phyloP scores from a whole-genome alignment of 2,888 invertebrate species.

The Orthosia gracilis region DNA sequence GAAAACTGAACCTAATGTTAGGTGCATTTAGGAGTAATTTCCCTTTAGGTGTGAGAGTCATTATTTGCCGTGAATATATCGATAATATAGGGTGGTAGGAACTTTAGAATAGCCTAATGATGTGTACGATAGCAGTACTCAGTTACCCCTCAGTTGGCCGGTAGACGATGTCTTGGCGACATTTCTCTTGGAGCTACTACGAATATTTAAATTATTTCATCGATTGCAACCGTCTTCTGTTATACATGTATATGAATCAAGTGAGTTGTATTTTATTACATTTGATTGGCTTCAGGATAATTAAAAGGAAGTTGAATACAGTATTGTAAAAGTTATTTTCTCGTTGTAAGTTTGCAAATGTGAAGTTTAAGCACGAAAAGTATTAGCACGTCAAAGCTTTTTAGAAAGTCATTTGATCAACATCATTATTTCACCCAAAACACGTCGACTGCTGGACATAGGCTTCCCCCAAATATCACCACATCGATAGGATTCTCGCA shows the following conservation, averaged over 20 bases:
- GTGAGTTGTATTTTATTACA: constrained; percentile 14
- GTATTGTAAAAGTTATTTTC: too few species aligned
- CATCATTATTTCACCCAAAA: too few species aligned
- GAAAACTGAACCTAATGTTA: constrained; percentile 23
- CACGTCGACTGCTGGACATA: too few species aligned
- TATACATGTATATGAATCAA: not conserved
- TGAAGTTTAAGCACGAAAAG: too few species aligned
- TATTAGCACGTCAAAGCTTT: too few species aligned
- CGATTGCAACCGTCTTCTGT: not conserved
- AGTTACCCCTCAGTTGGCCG: not conserved
- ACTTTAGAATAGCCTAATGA: not conserved
- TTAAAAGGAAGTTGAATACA: too few species aligned
- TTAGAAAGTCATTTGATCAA: too few species aligned
- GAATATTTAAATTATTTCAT: not conserved
- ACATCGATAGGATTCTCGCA: too few species aligned
- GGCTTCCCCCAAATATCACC: too few species aligned
- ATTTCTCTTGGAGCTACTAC: too few species aligned
- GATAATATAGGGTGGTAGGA: not conserved
- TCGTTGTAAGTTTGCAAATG: too few species aligned
- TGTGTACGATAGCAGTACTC: not conserved
- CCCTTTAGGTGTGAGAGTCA: not conserved
- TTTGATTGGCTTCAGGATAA: too few species aligned
- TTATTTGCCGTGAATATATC: not conserved
- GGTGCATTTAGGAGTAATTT: constrained; percentile 13
- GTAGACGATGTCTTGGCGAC: constrained; percentile 5